phyloP scores from a whole-genome alignment of 2,113 vertebrate genomes.

The Etia nguti region DNA sequence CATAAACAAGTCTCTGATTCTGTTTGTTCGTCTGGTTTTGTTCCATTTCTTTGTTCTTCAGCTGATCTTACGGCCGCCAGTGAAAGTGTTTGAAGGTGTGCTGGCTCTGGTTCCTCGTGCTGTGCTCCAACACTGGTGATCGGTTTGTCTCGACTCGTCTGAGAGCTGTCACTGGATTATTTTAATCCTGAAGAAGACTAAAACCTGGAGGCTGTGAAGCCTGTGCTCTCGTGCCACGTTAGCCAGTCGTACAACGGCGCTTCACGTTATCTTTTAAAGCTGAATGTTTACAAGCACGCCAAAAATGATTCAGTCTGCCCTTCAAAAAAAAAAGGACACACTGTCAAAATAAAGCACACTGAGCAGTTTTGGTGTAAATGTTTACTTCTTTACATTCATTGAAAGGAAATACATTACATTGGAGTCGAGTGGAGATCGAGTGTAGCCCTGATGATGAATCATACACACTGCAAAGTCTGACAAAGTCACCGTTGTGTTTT shows the following conservation, averaged over 20 bases:
- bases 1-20: background rate
- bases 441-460: slow-evolving; percentile 33
- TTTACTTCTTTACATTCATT: slow-evolving; percentile 65
- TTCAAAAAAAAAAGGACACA: background rate
- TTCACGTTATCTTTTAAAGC: too few species aligned
- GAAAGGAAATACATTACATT: slow-evolving; percentile 47
- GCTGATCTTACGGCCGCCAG: background rate
- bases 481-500: background rate
- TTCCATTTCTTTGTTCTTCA: rapidly evolving
- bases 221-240: background rate
- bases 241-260: rapidly evolving
- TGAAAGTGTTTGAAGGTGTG: background rate
- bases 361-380: slow-evolving; percentile 29
- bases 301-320: rapidly evolving
- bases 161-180: background rate
- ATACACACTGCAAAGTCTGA: background rate
- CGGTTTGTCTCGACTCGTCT: background rate
- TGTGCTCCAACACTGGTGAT: background rate
- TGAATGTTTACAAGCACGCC: background rate
- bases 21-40: background rate
- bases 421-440: slow-evolving; percentile 22
- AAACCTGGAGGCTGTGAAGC: rapidly evolving
- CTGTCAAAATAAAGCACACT: background rate
- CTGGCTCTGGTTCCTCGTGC: background rate
- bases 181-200: background rate